Evolutionary conservation across 2,797 vertebrate genomes (phyloP).

Genomic region (Cirrhinus mrigala): DNA sequence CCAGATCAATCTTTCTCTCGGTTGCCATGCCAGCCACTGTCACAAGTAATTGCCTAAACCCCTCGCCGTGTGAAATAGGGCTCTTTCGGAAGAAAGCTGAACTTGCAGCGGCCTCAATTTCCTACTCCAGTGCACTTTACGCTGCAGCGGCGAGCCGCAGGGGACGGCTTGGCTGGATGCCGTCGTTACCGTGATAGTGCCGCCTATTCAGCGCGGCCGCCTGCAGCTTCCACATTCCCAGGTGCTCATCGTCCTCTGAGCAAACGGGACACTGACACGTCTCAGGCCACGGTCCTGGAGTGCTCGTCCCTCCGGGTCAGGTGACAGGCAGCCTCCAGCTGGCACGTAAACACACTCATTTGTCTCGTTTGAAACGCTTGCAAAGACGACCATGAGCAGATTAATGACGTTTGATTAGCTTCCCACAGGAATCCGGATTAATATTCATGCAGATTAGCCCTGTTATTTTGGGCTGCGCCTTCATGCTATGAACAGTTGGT

Average conservation of each 20-base stretch:
- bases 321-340: slow-evolving; percentile 67
- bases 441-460: slow-evolving; percentile 74
- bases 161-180: slow-evolving; percentile 43
- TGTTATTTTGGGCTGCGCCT: slow-evolving; percentile 56
- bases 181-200: slow-evolving; percentile 17
- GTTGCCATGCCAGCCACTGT: slow-evolving; percentile 65
- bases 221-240: slow-evolving; percentile 3
- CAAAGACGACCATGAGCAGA: slow-evolving; percentile 72
- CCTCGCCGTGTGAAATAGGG: slow-evolving; percentile 61
- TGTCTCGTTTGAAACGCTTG: slow-evolving; percentile 70
- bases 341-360: slow-evolving; percentile 66
- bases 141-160: slow-evolving; percentile 44
- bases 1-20: slow-evolving; percentile 62
- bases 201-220: neutral
- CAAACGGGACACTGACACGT: slow-evolving; percentile 30
- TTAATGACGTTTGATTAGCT: slow-evolving; percentile 73
- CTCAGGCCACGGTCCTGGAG: slow-evolving; percentile 37
- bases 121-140: slow-evolving; percentile 56
- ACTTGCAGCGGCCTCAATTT: slow-evolving; percentile 62
- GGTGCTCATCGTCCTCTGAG: slow-evolving; percentile 6
- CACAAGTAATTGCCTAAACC: slow-evolving; percentile 63
- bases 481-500: slow-evolving; percentile 59
- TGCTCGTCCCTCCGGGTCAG: slow-evolving; percentile 31
- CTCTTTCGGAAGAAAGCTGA: slow-evolving; percentile 56
- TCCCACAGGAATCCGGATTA: slow-evolving; percentile 72